Evolutionary conservation across 2,797 vertebrate genomes (phyloP), one percentile per base, ranked within the genome.

Genomic region (Lepilemur septentrionalis): DNA sequence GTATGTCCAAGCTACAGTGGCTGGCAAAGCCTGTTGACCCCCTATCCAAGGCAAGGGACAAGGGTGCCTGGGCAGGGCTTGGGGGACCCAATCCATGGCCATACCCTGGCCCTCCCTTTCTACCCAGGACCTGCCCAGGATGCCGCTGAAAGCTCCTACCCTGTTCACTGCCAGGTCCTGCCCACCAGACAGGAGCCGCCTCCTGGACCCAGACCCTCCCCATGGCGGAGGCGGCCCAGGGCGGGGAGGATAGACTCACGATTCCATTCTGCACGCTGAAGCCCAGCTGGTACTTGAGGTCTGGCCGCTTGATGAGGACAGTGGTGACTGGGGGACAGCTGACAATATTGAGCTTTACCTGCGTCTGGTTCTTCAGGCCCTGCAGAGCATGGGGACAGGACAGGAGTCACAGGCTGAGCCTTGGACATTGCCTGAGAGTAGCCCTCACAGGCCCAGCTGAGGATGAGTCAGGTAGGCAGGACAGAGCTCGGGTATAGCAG

Each of bases 241-340:
- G 9, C 11, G 4, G 28, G 18, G 48, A 30, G 32, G 1, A 25
- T 1, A 7, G 50, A 99, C 99, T 99, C 98, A 99, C 99, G 5
- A 99, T 99, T 98, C 99, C 99, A 0, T 99, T 99, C 98, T 99
- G 99, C 91, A 99, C 99, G 6, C 99, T 99, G 99, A 99, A 99
- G 93, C 99, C 99, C 98, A 99, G 98, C 98, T 99, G 99, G 97
- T 99, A 99, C 98, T 99, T 99, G 79, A 99, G 98, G 97, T 99
- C 99, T 0, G 99, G 99, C 94, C 99, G 99, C 98, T 99, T 99
- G 97, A 99, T 99, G 97, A 99, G 99, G 85, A 99, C 99, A 0
- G 99, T 99, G 91, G 99, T 99, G 95, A 99, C 99, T 6, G 99
- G 99, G 65, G 99, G 99, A 93, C 99, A 99, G 98, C 99, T 99